phyloP scores from a whole-genome alignment of 2,113 vertebrate genomes.

The Catharus fuscescens region DNA sequence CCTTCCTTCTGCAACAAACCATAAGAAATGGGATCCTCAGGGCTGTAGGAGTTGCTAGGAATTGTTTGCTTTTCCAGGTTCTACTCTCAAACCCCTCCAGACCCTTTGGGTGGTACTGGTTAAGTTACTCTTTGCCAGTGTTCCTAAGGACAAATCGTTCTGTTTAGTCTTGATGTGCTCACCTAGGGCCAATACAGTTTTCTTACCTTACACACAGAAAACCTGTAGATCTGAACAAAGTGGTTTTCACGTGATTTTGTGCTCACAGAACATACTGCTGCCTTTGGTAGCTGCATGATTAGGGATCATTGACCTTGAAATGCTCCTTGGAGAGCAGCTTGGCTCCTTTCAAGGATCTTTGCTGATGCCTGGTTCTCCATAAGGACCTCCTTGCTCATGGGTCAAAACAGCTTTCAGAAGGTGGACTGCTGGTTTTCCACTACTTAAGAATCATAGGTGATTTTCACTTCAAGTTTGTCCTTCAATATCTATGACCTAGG shows the following conservation, averaged over 20 bases:
- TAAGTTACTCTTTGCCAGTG: not conserved
- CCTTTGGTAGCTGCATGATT: not conserved
- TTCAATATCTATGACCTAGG: not conserved
- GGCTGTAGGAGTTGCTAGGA: not conserved
- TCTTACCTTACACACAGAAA: not conserved
- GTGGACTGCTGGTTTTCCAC: not conserved
- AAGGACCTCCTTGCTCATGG: not conserved
- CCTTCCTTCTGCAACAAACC: not conserved
- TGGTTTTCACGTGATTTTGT: not conserved
- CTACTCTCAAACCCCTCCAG: not conserved
- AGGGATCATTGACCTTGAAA: not conserved
- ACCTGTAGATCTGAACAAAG: accelerated
- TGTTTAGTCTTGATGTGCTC: not conserved
- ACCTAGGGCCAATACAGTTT: not conserved
- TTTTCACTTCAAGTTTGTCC: not conserved
- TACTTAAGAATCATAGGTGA: not conserved
- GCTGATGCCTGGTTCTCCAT: not conserved
- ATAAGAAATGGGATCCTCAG: not conserved
- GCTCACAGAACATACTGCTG: not conserved
- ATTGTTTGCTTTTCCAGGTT: not conserved
- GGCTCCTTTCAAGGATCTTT: not conserved
- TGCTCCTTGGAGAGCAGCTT: not conserved
- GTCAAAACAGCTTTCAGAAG: not conserved
- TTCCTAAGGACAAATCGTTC: not conserved
- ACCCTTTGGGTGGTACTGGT: not conserved